Percentiles rank a stretch among this genome's conserved stretches.
These are phyloP conservation scores for Pristionchus arcanus DNA, from an alignment of 2,888 invertebrate species.

Conservation along the genomic window DNA sequence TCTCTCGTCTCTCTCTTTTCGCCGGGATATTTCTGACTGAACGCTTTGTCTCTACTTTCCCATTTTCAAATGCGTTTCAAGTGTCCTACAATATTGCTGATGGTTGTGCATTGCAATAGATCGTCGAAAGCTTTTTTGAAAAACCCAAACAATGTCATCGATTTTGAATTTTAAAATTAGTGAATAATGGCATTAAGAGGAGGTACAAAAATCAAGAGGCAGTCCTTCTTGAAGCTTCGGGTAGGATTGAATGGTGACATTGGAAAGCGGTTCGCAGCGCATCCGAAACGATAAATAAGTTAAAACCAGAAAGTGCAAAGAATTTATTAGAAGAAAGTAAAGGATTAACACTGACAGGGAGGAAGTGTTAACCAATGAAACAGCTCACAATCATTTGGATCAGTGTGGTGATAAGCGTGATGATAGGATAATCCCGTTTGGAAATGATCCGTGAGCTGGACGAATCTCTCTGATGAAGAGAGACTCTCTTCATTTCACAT, in stretches of 20 bases:
- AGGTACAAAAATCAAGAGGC: too few species aligned
- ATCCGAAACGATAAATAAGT: neutral
- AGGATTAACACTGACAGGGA: neutral
- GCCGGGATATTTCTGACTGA: too few species aligned
- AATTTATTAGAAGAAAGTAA: neutral
- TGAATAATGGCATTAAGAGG: too few species aligned
- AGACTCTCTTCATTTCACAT: neutral
- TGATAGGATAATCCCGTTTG: neutral
- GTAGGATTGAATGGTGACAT: neutral
- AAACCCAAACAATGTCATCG: too few species aligned
- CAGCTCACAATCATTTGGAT: neutral
- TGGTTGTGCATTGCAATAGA: too few species aligned
- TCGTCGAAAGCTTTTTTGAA: too few species aligned
- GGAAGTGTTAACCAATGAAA: neutral
- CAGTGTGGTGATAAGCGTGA: neutral
- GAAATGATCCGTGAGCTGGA: neutral
- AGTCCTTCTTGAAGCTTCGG: neutral
- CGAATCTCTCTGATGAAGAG: too few species aligned
- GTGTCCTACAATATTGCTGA: too few species aligned
- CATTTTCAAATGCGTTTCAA: too few species aligned
- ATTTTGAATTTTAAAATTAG: too few species aligned
- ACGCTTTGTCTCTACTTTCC: too few species aligned
- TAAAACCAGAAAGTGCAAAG: neutral
- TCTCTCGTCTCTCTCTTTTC: too few species aligned
- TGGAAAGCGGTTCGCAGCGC: neutral